Conservation (phyloP, 2,797 vertebrate species). For the Otolemur crassicaudatus region DNA sequence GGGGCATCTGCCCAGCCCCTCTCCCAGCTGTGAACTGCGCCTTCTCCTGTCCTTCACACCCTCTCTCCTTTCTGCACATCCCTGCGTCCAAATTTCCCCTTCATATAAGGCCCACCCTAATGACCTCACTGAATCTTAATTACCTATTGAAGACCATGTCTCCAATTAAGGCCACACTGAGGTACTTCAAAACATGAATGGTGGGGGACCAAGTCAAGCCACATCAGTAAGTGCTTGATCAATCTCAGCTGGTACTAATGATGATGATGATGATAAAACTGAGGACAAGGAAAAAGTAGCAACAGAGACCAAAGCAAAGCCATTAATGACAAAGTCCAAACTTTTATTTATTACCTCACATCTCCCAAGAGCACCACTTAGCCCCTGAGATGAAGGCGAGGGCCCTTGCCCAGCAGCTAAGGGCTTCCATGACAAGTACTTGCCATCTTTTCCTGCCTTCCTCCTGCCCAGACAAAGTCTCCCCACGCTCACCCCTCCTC, state of each 20-base stretch:
- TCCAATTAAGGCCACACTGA: background rate
- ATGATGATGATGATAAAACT: background rate
- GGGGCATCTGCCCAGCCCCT: background rate
- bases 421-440: background rate
- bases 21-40: background rate
- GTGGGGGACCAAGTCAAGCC: background rate
- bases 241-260: background rate
- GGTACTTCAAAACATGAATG: background rate
- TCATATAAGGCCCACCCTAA: background rate
- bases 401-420: background rate
- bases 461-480: background rate
- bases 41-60: background rate
- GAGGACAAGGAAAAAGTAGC: slow-evolving; percentile 15
- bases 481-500: background rate
- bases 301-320: slow-evolving; percentile 8
- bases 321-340: slow-evolving; percentile 9
- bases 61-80: rapidly evolving
- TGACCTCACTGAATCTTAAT: background rate
- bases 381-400: background rate
- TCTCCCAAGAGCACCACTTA: background rate
- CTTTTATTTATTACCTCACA: background rate
- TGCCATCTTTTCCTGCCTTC: background rate
- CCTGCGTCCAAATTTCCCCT: background rate
- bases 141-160: background rate
- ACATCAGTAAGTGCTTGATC: background rate